A percentile compares a stretch with the other conserved stretches of the same genome.
These are phyloP conservation scores for Matsumyia berberina DNA, from an alignment of 2,888 invertebrate species.

Conservation along the genomic window DNA sequence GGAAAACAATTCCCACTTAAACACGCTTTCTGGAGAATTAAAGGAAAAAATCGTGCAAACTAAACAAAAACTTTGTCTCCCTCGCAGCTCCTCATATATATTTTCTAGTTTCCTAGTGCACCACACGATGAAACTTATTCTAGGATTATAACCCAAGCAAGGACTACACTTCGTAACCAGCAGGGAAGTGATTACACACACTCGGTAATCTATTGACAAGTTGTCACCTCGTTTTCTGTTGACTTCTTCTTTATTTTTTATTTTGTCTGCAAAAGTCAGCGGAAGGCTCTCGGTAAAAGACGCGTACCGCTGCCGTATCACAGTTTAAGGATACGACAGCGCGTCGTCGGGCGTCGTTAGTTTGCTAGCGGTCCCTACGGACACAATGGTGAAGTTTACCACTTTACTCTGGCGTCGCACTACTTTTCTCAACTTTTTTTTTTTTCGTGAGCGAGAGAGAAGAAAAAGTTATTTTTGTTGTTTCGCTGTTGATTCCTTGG, in stretches of 20 bases:
- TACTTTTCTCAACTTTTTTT: constrained; percentile 65
- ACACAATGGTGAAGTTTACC: constrained; percentile 67
- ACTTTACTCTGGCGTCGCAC: constrained; percentile 73
- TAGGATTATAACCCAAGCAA: constrained; percentile 39
- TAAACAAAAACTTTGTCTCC: constrained; percentile 31
- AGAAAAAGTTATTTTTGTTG: constrained; percentile 54
- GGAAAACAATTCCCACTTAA: no score
- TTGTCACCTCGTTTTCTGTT: constrained; percentile 66
- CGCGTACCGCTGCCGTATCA: constrained; percentile 11
- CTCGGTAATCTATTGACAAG: constrained; percentile 71
- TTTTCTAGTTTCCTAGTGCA: constrained; percentile 28
- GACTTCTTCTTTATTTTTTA: constrained; percentile 16
- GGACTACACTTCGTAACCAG: constrained; percentile 18
- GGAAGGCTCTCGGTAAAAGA: constrained; percentile 24
- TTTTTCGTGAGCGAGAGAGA: not conserved
- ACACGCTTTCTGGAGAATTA: no score
- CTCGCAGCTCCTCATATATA: not conserved
- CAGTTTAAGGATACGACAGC: constrained; percentile 31
- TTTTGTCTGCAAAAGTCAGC: constrained; percentile 24
- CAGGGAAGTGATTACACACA: constrained; percentile 54
- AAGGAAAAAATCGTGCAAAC: constrained; percentile 24
- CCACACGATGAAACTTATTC: constrained; percentile 48
- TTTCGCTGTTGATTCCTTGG: constrained; percentile 61
- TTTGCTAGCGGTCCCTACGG: constrained; percentile 25
- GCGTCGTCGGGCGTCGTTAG: constrained; percentile 5